These are phyloP conservation scores for Albula goreensis DNA, from an alignment of 2,113 vertebrate genomes.

Conservation along the genomic window DNA sequence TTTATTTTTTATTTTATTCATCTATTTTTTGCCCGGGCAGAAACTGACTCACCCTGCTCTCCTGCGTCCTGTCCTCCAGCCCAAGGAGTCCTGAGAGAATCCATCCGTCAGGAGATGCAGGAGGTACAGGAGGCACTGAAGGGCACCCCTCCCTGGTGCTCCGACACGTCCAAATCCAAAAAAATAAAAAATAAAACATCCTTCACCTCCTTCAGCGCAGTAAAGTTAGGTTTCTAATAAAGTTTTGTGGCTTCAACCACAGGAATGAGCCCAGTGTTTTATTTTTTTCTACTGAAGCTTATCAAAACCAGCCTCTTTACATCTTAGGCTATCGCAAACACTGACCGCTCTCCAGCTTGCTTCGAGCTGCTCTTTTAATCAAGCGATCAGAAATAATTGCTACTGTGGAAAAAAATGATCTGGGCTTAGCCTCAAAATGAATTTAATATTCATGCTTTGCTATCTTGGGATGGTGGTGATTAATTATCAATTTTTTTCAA, in stretches of 20 bases:
- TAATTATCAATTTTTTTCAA: background rate
- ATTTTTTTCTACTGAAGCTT: no score
- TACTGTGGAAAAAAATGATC: background rate
- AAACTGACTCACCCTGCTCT: conserved; percentile 24
- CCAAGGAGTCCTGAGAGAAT: conserved; percentile 12
- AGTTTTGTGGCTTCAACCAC: background rate
- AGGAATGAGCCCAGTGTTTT: background rate
- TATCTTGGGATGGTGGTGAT: background rate
- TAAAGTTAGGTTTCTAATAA: background rate
- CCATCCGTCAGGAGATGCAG: conserved; percentile 30
- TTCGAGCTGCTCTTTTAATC: background rate
- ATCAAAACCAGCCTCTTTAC: background rate
- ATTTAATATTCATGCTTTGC: background rate
- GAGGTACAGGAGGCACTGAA: conserved; percentile 22
- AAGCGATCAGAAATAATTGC: background rate
- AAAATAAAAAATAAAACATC: no score
- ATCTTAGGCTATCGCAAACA: background rate
- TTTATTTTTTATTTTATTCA: background rate
- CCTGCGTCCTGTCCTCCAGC: conserved; percentile 1
- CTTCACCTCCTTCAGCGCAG: background rate
- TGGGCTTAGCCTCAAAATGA: background rate
- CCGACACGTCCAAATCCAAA: no score
- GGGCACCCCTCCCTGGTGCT: conserved; percentile 16
- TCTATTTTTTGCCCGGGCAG: background rate
- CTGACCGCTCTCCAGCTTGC: background rate